Evolutionary conservation across 2,888 invertebrate species (phyloP).

Genomic region (Cenopis cana): DNA sequence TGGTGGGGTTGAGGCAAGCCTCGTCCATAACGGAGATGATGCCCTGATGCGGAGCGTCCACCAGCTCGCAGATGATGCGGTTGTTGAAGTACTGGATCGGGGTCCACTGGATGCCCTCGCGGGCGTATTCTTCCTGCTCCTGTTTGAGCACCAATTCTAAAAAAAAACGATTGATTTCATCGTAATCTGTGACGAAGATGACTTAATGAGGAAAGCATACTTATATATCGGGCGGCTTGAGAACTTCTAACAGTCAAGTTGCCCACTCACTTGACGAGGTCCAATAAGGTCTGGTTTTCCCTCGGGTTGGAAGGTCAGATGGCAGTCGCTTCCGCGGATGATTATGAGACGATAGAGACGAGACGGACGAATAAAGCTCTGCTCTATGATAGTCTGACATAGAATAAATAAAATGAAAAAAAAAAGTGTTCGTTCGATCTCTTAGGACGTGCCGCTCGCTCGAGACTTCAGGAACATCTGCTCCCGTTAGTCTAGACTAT

Average conservation of each 20-base stretch:
- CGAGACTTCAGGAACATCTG: neutral
- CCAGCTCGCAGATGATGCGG: conserved; percentile 97
- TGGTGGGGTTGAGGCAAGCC: conserved; percentile 97
- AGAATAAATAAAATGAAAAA: neutral
- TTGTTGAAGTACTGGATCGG: conserved; percentile 99
- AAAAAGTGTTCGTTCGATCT: neutral
- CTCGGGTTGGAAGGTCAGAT: too few relatives aligned
- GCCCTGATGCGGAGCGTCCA: conserved; percentile 97
- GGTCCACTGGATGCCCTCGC: conserved; percentile 98
- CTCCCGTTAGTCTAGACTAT: too few relatives aligned
- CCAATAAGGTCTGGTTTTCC: too few relatives aligned
- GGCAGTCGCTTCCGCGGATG: too few relatives aligned
- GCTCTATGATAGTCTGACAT: neutral
- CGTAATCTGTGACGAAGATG: neutral
- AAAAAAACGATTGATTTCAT: neutral
- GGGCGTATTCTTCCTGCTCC: conserved; percentile 98
- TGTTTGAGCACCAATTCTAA: conserved; percentile 98
- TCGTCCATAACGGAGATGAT: conserved; percentile 98
- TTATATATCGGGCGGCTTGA: too few relatives aligned
- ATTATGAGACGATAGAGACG: too few relatives aligned
- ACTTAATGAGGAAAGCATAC: neutral
- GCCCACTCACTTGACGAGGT: too few relatives aligned
- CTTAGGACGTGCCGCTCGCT: neutral
- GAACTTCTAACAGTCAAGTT: too few relatives aligned
- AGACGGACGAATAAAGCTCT: too few relatives aligned